These are phyloP conservation scores for Rhizoglyphus robini DNA, from an alignment of 1,140 invertebrate genomes.

Conservation along the genomic window DNA sequence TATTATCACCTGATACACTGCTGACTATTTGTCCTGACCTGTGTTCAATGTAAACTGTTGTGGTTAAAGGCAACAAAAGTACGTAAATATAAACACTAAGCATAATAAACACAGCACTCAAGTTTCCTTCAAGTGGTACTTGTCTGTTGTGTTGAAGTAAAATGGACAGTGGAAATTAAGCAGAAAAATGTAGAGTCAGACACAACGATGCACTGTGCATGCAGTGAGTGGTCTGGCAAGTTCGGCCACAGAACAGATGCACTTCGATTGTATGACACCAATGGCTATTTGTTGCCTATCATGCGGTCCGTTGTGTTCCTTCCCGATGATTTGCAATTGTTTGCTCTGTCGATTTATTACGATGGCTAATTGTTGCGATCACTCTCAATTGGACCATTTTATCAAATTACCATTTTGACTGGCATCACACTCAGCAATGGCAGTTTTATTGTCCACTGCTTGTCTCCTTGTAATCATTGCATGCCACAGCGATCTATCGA, in stretches of 20 bases:
- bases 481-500: not conserved
- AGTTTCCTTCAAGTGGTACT: no score
- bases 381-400: conserved; percentile 10
- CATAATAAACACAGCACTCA: no score
- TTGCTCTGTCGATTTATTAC: not conserved
- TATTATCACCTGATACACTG: no score
- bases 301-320: not conserved
- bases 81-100: no score
- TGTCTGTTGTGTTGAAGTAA: no score
- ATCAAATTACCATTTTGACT: not conserved
- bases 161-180: conserved; percentile 15
- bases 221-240: no score
- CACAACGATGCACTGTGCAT: not conserved
- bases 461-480: no score
- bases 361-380: conserved; percentile 12
- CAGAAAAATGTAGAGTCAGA: not conserved
- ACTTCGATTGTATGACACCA: no score
- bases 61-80: no score
- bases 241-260: not conserved
- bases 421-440: not conserved
- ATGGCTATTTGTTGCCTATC: not conserved
- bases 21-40: no score
- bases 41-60: no score
- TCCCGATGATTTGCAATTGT: not conserved
- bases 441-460: no score